Evolutionary conservation across 2,888 invertebrate species (phyloP), one percentile per base, ranked within the genome.

Genomic region (Abrostola tripartita): DNA sequence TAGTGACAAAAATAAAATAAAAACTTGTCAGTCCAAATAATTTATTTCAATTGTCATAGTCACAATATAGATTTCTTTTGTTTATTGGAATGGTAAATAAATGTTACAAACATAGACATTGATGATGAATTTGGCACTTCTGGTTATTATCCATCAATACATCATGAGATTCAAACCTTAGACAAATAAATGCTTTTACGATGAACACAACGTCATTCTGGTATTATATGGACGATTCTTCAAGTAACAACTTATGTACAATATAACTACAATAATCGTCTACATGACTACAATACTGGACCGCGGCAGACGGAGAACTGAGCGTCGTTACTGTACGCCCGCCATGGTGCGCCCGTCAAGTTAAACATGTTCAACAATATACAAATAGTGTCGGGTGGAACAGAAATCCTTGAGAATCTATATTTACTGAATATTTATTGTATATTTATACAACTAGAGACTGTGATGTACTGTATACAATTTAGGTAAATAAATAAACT

Each of bases 1-100:
- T 1, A 6, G 7, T 44, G 9, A 44, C 5, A 44, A 52, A 58
- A 57, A 80, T 83, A 79, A 67, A 61, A 44, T 56, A 51, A 81
- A 80, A 83, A 85, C 10, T 5, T 37, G 87, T 93, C 93, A 93
- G 94, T 93, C 93, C 90, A 93, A 92, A 92, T 90, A 88, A 90
- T 93, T 90, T 89, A 88, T 85, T 89, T 87, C 82, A 88, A 83
- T 86, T 80, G 78, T 80, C 76, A 82, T 81, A 87, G 83, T 90
- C 86, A 88, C 85, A 88, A 86, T 85, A 85, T 82, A 85, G 85
- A 79, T 65, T 70, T 67, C n/a, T 58, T 81, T 86, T 85, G 81
- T 86, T 86, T 88, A 88, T 89, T 92, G 94, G 94, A 94, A 94
- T 94, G 93, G 84, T 88, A 88, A 87, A 85, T 81, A 81, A 82